These are phyloP conservation scores for Rhyacophila brunnea DNA, from an alignment of 1,140 invertebrate genomes.

Conservation along the genomic window DNA sequence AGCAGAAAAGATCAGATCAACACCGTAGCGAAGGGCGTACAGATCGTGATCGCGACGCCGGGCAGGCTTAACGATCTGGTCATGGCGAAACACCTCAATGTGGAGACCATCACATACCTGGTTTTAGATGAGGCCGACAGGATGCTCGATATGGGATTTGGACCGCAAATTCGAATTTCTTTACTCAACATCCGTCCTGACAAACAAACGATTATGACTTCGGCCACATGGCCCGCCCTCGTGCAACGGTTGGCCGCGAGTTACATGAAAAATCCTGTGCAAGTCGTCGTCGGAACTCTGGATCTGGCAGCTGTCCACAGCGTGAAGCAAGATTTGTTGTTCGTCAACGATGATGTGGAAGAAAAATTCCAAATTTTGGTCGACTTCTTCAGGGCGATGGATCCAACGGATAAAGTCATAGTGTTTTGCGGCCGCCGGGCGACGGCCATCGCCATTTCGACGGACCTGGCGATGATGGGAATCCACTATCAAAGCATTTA, in stretches of 20 bases:
- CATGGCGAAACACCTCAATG: conserved; percentile 62
- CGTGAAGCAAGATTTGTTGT: conserved; percentile 73
- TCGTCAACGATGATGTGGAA: conserved; percentile 65
- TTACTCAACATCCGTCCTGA: conserved; percentile 76
- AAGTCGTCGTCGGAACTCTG: conserved; percentile 84
- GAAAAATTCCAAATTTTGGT: conserved; percentile 43
- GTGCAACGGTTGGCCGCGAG: conserved; percentile 78
- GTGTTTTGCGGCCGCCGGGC: conserved; percentile 86
- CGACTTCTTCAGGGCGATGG: conserved; percentile 67
- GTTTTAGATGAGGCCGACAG: conserved; percentile 92
- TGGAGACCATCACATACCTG: conserved; percentile 78
- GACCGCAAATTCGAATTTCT: conserved; percentile 82
- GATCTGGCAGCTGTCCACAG: conserved; percentile 83
- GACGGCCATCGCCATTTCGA: conserved; percentile 76
- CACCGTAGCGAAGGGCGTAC: conserved; percentile 67
- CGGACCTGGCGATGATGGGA: conserved; percentile 69
- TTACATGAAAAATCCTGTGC: conserved; percentile 86
- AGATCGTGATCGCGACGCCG: conserved; percentile 88
- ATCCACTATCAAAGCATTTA: conserved; percentile 78
- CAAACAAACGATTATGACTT: conserved; percentile 83
- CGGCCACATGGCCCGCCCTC: conserved; percentile 84
- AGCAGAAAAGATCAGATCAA: conserved; percentile 74
- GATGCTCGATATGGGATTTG: conserved; percentile 86
- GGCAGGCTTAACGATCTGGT: conserved; percentile 84
- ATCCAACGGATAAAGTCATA: conserved; percentile 74